A percentile compares a stretch with the other conserved stretches of the same genome.
phyloP scores from a whole-genome alignment of 2,888 invertebrate genomes.

The Axea sp. region DNA sequence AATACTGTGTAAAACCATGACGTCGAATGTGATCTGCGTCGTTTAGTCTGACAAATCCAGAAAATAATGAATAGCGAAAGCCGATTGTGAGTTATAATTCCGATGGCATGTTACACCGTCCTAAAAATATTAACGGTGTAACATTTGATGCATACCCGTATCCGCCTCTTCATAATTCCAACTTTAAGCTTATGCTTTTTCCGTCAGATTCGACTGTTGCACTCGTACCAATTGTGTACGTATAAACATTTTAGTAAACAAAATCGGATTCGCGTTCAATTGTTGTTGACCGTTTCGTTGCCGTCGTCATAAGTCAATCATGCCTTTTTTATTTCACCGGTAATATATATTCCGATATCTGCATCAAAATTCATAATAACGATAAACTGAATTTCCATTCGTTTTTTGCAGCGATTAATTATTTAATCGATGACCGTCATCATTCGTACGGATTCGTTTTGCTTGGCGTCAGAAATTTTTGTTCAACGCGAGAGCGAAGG shows the following conservation, averaged over 20 bases:
- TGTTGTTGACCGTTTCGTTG: slow-evolving; percentile 1
- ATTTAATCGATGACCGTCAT: no score
- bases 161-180: slow-evolving; percentile 5
- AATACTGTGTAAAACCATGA: slow-evolving; percentile 19
- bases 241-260: slow-evolving; percentile 20
- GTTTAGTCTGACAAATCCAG: slow-evolving; percentile 23
- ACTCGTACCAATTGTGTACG: not conserved
- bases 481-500: slow-evolving; percentile 1
- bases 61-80: slow-evolving; percentile 30
- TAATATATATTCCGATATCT: no score
- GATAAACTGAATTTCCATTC: no score
- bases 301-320: slow-evolving; percentile 9
- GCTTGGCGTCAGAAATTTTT: no score
- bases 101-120: slow-evolving; percentile 17
- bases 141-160: slow-evolving; percentile 3
- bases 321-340: no score
- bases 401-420: no score
- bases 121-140: slow-evolving; percentile 20
- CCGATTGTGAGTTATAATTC: slow-evolving; percentile 35
- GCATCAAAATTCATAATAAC: no score
- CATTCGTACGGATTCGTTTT: no score
- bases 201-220: slow-evolving; percentile 5
- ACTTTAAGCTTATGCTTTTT: slow-evolving; percentile 13
- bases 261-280: slow-evolving; percentile 15
- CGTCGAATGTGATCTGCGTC: slow-evolving; percentile 20